These are phyloP conservation scores for Anolis apletophallus DNA, from an alignment of 2,797 vertebrate genomes.

Conservation along the genomic window DNA sequence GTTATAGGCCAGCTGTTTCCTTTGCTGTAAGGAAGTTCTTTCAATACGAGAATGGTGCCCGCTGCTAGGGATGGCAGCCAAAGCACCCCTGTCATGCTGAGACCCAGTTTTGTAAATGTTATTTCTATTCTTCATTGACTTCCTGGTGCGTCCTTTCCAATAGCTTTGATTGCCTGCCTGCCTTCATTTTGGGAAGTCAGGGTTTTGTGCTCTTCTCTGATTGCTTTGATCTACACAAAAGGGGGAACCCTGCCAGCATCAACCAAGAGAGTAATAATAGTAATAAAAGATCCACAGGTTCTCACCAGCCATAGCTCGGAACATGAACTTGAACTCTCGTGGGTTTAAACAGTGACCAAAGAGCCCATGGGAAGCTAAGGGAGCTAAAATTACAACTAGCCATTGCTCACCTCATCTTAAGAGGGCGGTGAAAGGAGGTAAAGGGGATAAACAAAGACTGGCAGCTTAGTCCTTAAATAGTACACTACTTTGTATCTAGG, in stretches of 20 bases:
- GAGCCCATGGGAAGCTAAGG: background rate
- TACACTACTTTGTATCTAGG: background rate
- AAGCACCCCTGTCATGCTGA: slow-evolving; percentile 68
- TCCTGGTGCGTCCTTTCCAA: slow-evolving; percentile 67
- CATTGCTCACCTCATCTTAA: background rate
- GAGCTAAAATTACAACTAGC: background rate
- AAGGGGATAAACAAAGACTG: background rate
- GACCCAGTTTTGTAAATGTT: slow-evolving; percentile 68
- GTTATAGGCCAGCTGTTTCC: slow-evolving; percentile 62
- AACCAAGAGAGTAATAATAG: slow-evolving; percentile 34
- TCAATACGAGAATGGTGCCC: slow-evolving; percentile 59
- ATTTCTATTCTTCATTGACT: slow-evolving; percentile 73
- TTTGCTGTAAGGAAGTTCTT: slow-evolving; percentile 50
- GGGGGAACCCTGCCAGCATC: slow-evolving; percentile 37
- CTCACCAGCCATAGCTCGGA: background rate
- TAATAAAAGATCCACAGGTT: background rate
- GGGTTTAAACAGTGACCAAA: accelerated
- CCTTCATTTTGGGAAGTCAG: slow-evolving; percentile 54
- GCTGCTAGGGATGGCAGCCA: slow-evolving; percentile 65
- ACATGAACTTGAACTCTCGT: background rate
- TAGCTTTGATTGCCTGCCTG: slow-evolving; percentile 71
- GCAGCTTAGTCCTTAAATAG: background rate
- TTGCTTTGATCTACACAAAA: slow-evolving; percentile 57
- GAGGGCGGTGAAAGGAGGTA: background rate
- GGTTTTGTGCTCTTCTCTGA: slow-evolving; percentile 56